Evolutionary conservation across 2,113 vertebrate genomes (phyloP), one percentile per base, ranked within the genome.

Genomic region (Thymallus thymallus): DNA sequence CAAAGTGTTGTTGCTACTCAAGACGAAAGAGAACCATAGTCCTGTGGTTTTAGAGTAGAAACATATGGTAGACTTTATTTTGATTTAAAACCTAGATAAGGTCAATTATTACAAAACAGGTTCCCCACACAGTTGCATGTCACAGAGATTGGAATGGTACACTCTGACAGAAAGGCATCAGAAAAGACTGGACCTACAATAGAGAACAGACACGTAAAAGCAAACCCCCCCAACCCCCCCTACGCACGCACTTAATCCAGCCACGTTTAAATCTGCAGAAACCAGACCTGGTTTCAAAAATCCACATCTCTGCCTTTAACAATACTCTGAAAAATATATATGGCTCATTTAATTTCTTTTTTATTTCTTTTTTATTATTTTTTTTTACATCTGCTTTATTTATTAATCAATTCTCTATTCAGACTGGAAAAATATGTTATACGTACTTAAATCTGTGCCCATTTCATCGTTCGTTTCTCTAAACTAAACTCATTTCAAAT

Each of bases 1-100:
- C 7, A 14, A 13, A 60, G 69, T 65, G 81, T 76, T 81, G 73
- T 81, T 82, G 13, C 0, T 48, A 29, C 26, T 69, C 2, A 24
- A 14, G 3, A 48, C 22, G 5, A n/a, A 30, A 60, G 12, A 60
- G 30, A 41, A n/a, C 5, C 9, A 24, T 32, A 63, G 66, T 0
- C 60, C 6, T 1, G 35, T 62, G 10, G 6, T 0, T 62, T 77
- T 93, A 90, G 92, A 94, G 91, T 96, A 96, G 91, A 97, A 97
- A 97, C 94, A 95, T 95, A 96, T 91, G 93, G 87, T 90, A 75
- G 94, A 94, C 93, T 98, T 98, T 98, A 97, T 97, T 95, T 90
- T 93, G 92, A 94, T 92, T 93, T 85, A 91, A 88, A 95, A 94
- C 92, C 93, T 92, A 92, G 90, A 78, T 85, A 93, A 93, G 92